These are phyloP conservation scores for Platyura marginata DNA, from an alignment of 1,140 invertebrate species.

Conservation along the genomic window DNA sequence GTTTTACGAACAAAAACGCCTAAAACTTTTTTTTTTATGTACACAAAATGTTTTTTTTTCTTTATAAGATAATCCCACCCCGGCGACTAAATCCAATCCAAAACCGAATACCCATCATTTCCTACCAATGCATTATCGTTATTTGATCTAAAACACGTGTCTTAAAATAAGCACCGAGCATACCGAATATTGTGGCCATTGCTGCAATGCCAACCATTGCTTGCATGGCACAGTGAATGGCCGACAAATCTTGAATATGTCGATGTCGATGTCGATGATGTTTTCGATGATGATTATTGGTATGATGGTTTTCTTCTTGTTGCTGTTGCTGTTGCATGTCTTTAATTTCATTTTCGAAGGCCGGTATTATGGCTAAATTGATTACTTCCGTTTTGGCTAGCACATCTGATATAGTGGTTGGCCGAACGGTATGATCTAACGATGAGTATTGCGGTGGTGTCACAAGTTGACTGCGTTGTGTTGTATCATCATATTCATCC, in stretches of 20 bases:
- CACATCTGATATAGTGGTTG: slow-evolving; percentile 10
- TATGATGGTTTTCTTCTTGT: slow-evolving; percentile 3
- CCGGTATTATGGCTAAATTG: slow-evolving; percentile 23
- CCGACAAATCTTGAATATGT: slow-evolving; percentile 19
- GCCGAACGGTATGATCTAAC: neutral
- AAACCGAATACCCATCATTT: slow-evolving; percentile 2
- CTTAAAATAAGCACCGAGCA: slow-evolving; percentile 24
- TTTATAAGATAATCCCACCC: neutral
- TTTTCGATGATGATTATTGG: slow-evolving; percentile 10
- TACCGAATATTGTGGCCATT: slow-evolving; percentile 22
- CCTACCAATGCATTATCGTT: slow-evolving; percentile 22
- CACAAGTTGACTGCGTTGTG: slow-evolving; percentile 7
- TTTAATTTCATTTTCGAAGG: slow-evolving; percentile 12
- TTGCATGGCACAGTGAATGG: slow-evolving; percentile 25
- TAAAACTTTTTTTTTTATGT: too few relatives aligned
- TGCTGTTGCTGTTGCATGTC: neutral
- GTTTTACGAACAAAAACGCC: too few relatives aligned
- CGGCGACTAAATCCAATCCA: neutral
- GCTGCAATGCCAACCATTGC: slow-evolving; percentile 25
- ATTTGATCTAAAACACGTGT: slow-evolving; percentile 23
- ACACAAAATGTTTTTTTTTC: too few relatives aligned
- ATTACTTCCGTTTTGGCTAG: slow-evolving; percentile 23
- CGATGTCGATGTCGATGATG: slow-evolving; percentile 18
- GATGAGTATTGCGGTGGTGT: neutral
- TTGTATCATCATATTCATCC: neutral